Evolutionary conservation across 1,140 invertebrate species (phyloP).

Genomic region (Drosophila insularis): DNA sequence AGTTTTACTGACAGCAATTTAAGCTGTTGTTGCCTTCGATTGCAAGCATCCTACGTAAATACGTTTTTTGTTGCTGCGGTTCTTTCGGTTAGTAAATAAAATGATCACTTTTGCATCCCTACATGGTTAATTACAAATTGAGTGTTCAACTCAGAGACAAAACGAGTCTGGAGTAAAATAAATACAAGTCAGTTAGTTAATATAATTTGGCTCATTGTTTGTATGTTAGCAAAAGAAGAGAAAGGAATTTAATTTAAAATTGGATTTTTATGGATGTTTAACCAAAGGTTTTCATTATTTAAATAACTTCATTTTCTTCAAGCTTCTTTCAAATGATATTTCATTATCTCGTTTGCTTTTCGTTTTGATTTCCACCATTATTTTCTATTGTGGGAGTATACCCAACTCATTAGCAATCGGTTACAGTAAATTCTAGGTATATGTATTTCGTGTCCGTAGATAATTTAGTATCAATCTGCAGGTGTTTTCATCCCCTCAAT

Average conservation of each 20-base stretch:
- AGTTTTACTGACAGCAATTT: slow-evolving; percentile 7
- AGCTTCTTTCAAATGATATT: not conserved
- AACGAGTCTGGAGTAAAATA: slow-evolving; percentile 13
- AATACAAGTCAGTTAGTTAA: no score
- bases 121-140: slow-evolving; percentile 60
- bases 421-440: slow-evolving; percentile 30
- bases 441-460: not conserved
- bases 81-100: slow-evolving; percentile 11
- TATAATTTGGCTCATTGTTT: no score
- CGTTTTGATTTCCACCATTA: not conserved
- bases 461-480: slow-evolving; percentile 38
- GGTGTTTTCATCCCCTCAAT: slow-evolving; percentile 43
- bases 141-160: slow-evolving; percentile 14
- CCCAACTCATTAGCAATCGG: slow-evolving; percentile 35
- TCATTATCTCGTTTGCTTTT: not conserved
- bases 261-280: no score
- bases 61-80: not conserved
- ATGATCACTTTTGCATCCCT: slow-evolving; percentile 17
- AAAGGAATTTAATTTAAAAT: no score
- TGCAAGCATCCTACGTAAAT: slow-evolving; percentile 18
- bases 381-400: not conserved
- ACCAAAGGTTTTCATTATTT: no score
- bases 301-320: no score
- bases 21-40: not conserved
- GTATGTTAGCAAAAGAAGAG: no score